phyloP scores from a whole-genome alignment of 2,888 invertebrate species.

The Cryptocephalus primarius region DNA sequence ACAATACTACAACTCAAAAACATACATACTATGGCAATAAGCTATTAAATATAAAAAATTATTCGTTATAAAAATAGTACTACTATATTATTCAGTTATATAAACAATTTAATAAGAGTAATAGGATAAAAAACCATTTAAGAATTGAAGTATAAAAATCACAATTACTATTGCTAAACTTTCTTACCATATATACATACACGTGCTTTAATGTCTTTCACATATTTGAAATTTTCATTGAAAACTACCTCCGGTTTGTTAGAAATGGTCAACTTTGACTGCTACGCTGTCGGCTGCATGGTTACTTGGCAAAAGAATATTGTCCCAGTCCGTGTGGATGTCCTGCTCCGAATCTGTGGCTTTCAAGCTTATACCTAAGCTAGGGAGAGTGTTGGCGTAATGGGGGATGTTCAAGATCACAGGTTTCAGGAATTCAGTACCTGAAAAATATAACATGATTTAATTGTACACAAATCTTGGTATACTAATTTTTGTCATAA shows the following conservation, averaged over 20 bases:
- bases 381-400: conserved; percentile 67
- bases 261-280: conserved; percentile 87
- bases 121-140: no score
- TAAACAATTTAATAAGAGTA: neutral
- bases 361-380: conserved; percentile 65
- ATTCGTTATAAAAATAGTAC: neutral
- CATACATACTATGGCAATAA: neutral
- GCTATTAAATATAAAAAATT: neutral
- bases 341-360: conserved; percentile 76
- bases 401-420: conserved; percentile 88
- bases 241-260: conserved; percentile 15
- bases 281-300: conserved; percentile 79
- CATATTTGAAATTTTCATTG: neutral
- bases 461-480: no score
- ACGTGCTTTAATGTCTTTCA: no score
- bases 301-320: conserved; percentile 72
- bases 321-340: conserved; percentile 75
- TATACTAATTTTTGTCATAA: no score
- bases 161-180: no score
- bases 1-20: no score
- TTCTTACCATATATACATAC: no score
- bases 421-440: conserved; percentile 77
- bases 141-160: no score
- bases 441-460: conserved; percentile 22
- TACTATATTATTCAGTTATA: neutral